phyloP scores from a whole-genome alignment of 37 sponge, comb jelly and placozoan genomes.

The Ephydatia muelleri region DNA sequence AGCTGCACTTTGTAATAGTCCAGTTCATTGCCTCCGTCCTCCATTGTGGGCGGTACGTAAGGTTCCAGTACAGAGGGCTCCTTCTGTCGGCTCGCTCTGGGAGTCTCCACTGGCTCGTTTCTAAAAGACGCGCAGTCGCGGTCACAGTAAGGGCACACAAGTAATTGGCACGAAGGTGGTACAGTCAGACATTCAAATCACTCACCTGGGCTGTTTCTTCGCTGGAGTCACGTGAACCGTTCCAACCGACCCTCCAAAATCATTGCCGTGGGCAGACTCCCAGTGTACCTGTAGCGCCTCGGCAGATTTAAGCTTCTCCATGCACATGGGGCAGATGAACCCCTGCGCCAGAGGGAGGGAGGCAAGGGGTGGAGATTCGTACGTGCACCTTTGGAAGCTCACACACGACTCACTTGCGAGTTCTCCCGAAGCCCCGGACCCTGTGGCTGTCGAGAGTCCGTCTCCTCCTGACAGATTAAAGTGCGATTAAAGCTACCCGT shows the following conservation, averaged over 20 bases:
- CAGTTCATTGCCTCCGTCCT: conserved; percentile 40
- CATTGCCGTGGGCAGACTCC: conserved; percentile 62
- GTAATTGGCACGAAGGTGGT: neutral
- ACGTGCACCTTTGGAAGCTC: too few species aligned
- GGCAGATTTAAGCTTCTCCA: conserved; percentile 62
- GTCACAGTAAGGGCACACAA: neutral
- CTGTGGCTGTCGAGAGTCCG: too few species aligned
- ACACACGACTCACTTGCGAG: too few species aligned
- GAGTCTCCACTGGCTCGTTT: neutral
- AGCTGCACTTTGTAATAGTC: conserved; percentile 31
- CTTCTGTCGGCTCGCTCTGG: too few species aligned
- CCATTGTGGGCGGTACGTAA: conserved; percentile 9
- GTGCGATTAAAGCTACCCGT: too few species aligned
- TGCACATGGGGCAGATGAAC: conserved; percentile 84
- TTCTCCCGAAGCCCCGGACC: too few species aligned
- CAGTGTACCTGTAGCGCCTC: conserved; percentile 77
- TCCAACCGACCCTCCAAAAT: neutral
- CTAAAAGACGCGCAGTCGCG: neutral
- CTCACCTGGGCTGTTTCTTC: neutral
- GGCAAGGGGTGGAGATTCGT: too few species aligned
- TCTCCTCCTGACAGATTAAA: too few species aligned
- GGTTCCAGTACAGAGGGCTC: neutral
- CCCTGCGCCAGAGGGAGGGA: conserved; percentile 32
- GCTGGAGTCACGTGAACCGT: neutral
- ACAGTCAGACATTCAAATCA: too few species aligned